Conservation (phyloP, 2,888 invertebrate genomes). For the Spialia ferax region DNA sequence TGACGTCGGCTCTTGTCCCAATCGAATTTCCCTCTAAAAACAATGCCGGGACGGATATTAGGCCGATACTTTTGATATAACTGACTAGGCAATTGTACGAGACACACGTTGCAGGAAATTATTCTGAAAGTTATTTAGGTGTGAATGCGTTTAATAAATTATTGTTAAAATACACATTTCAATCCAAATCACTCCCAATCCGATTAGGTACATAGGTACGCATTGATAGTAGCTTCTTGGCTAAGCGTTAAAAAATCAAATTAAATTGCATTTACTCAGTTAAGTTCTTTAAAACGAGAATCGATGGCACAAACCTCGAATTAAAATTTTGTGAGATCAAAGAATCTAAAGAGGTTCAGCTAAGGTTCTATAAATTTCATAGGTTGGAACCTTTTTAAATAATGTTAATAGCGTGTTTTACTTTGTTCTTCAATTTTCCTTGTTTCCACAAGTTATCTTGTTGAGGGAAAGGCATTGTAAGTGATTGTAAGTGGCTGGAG, state of each 20-base stretch:
- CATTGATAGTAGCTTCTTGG: too few species aligned
- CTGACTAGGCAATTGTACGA: slow-evolving; percentile 25
- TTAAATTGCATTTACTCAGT: too few species aligned
- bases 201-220: too few species aligned
- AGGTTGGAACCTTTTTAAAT: not conserved
- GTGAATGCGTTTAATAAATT: slow-evolving; percentile 19
- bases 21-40: slow-evolving; percentile 80
- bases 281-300: too few species aligned
- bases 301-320: too few species aligned
- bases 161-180: slow-evolving; percentile 10
- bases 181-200: too few species aligned
- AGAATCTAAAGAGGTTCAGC: too few species aligned
- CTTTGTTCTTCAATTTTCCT: slow-evolving; percentile 13
- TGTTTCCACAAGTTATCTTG: slow-evolving; percentile 56
- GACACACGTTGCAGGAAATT: slow-evolving; percentile 34
- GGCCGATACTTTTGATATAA: slow-evolving; percentile 59
- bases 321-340: not conserved
- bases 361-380: too few species aligned
- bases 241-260: too few species aligned
- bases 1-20: slow-evolving; percentile 71
- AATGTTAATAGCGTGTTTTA: slow-evolving; percentile 1
- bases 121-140: slow-evolving; percentile 28
- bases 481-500: slow-evolving; percentile 82
- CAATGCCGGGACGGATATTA: slow-evolving; percentile 82
- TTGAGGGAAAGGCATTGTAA: slow-evolving; percentile 65